Evolutionary conservation across 2,113 vertebrate species (phyloP).

Genomic region (Blennius ocellaris): DNA sequence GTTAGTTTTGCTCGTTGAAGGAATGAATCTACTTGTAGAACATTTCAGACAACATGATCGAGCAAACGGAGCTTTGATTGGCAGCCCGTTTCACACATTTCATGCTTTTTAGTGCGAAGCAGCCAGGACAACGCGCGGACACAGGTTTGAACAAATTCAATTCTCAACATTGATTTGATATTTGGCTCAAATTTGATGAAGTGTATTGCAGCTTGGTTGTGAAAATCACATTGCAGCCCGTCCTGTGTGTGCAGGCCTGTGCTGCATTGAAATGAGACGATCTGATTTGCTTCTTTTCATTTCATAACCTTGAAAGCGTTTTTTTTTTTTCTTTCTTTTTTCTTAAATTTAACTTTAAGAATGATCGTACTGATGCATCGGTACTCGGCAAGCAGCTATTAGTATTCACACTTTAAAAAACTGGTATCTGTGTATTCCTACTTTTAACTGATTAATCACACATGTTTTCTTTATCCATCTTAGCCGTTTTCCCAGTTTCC

Average conservation of each 20-base stretch:
- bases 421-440: too few relatives aligned
- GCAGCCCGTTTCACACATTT: conserved; percentile 18
- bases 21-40: background rate
- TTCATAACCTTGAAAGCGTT: background rate
- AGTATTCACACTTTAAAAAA: too few relatives aligned
- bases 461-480: too few relatives aligned
- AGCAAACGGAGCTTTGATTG: conserved; percentile 1
- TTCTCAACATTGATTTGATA: conserved; percentile 41
- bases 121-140: background rate
- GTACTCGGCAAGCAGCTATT: too few relatives aligned
- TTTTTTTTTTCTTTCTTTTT: background rate
- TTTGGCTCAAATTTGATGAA: conserved; percentile 9
- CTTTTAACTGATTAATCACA: too few relatives aligned
- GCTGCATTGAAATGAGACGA: conserved; percentile 7
- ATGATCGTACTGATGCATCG: too few relatives aligned
- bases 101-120: conserved; percentile 11
- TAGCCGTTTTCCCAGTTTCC: too few relatives aligned
- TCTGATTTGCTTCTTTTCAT: conserved; percentile 34
- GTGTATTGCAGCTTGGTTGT: conserved; percentile 21
- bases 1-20: background rate
- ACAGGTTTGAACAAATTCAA: conserved; percentile 43
- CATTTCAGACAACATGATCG: conserved; percentile 10
- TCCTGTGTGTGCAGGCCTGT: conserved; percentile 14
- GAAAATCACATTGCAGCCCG: conserved; percentile 53
- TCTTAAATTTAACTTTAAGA: too few relatives aligned